Base-by-base conservation (phyloP, 2,888 invertebrate species). In the Aspidapion aeneum region DNA sequence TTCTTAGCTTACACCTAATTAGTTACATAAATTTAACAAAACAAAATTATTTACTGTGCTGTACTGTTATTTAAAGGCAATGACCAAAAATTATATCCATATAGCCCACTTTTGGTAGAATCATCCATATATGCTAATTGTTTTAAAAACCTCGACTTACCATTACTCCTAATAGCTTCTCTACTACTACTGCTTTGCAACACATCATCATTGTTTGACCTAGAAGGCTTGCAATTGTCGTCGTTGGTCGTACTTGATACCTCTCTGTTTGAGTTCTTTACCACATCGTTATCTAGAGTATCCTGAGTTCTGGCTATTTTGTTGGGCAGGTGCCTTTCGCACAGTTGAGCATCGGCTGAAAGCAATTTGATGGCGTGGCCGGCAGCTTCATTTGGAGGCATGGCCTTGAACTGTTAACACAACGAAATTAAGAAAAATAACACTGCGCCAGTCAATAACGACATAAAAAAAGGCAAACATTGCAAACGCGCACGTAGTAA, bases 381-480 rank as follows among this genome's bases (percentile, higher is more conserved):
- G 21, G 96, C 96, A 60, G 96, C 94, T 81, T 94, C 91, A 83
- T 96, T 93, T 66, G 93, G 90, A 65, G 91, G 88, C 72, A 93
- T 83, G 74, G 87, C 87, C 74, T 87, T 84, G 63, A 88, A 83
- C 89, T 90, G 72, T 18, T 48, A 16, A 9, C 9, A 7, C 21
- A 21, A 9, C 18, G 22, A 21, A 21, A 21, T 58, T 35, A 35
- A 35, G 12, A n/a, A n/a, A n/a, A n/a, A n/a, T n/a, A n/a, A n/a
- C n/a, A n/a, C n/a, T n/a, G n/a, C n/a, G n/a, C n/a, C n/a, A n/a
- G n/a, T n/a, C n/a, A n/a, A n/a, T n/a, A n/a, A n/a, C n/a, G n/a
- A n/a, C n/a, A n/a, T n/a, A n/a, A n/a, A n/a, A n/a, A n/a, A n/a
- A n/a, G n/a, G n/a, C n/a, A n/a, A n/a, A n/a, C n/a, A n/a, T n/a